Evolutionary conservation across 2,797 vertebrate genomes (phyloP), one percentile per base, ranked within the genome.

Genomic region (Typhlichthys eigenmanni): DNA sequence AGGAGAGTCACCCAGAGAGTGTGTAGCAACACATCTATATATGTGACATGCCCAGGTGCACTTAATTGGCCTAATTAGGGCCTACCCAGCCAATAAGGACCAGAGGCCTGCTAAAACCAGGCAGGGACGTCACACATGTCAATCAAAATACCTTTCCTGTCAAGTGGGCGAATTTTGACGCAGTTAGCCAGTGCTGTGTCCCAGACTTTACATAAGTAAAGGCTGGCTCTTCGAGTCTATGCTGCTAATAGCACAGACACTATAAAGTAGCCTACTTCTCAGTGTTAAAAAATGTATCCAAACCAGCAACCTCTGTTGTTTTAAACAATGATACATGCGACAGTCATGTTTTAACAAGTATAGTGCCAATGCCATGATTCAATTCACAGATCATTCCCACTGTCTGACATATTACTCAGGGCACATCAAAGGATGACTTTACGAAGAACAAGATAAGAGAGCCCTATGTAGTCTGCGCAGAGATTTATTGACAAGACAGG

Each of bases 401-500:
- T 11, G 17, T 46, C 46, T 16, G 45, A 51, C 47, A 46, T 64
- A 16, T 43, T 51, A 32, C 32, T 17, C 55, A 51, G 55, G 0
- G 2, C 10, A 72, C 77, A 72, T 83, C 78, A 86, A 82, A 88
- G 71, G 45, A 54, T 58, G 51, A 69, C 49, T 59, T 76, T 82
- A 62, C 67, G 58, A 61, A 63, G 66, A 70, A 34, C 38, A 57
- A 63, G 61, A 71, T 54, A 9, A 71, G 59, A 69, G n/a, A 2
- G 54, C n/a, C 54, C 29, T 6, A 52, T 48, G 54, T 2, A 34
- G 62, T 62, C 72, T 63, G 62, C 38, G 8, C 6, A 54, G 51
- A 81, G 82, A 87, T 74, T 89, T 86, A 83, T 69, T 45, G 76
- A 61, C 54, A 59, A 67, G 55, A 72, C 63, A 13, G 68, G 38